phyloP scores from a whole-genome alignment of 2,888 invertebrate species.

The Hypomecis punctinalis region DNA sequence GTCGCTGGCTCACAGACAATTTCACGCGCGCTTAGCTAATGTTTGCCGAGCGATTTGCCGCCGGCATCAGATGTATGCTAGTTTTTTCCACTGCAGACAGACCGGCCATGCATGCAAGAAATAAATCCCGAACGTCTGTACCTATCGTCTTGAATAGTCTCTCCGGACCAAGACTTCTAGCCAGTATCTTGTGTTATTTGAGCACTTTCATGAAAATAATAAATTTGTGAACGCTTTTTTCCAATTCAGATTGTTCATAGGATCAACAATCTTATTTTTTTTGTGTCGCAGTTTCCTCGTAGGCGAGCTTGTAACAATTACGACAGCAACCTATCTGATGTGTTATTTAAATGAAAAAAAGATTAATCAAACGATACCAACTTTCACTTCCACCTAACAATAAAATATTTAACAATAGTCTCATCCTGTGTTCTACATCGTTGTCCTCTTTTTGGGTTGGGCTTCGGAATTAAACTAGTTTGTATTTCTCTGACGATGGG shows the following conservation, averaged over 20 bases:
- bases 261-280: conserved; percentile 39
- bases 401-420: conserved; percentile 77
- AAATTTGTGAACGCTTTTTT: background rate
- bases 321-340: conserved; percentile 69
- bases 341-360: conserved; percentile 77
- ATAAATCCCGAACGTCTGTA: conserved; percentile 23
- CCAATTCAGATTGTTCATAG: background rate
- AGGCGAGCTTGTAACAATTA: conserved; percentile 70
- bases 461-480: conserved; percentile 76
- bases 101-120: conserved; percentile 42
- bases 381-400: conserved; percentile 68
- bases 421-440: conserved; percentile 75
- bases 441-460: conserved; percentile 70
- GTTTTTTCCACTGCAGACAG: conserved; percentile 54
- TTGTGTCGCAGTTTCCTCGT: conserved; percentile 65
- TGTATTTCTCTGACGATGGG: conserved; percentile 71
- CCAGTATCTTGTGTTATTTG: background rate
- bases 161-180: conserved; percentile 8
- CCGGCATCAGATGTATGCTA: conserved; percentile 59
- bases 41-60: conserved; percentile 78
- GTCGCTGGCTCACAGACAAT: conserved; percentile 66
- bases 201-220: conserved; percentile 3
- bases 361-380: conserved; percentile 80
- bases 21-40: conserved; percentile 78
- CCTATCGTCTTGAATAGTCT: conserved; percentile 10